These are phyloP conservation scores for Nymphicus hollandicus DNA, from an alignment of 2,113 vertebrate species.

Conservation along the genomic window DNA sequence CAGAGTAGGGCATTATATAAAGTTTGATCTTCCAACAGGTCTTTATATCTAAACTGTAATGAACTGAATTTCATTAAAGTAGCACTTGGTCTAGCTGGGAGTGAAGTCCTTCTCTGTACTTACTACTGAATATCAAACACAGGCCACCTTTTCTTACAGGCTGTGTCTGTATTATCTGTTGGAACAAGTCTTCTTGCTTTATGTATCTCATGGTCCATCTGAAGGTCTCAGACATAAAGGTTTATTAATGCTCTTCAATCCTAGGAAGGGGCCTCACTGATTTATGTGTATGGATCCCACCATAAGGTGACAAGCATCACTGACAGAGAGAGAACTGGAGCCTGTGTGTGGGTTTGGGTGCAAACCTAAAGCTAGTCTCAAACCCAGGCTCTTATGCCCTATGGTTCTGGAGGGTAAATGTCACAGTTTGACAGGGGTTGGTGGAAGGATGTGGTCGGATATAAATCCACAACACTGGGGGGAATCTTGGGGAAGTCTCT, in stretches of 20 bases:
- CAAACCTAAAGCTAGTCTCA: neutral
- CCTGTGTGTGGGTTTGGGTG: neutral
- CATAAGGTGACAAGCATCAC: rapidly evolving
- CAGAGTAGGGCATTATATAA: constrained; percentile 16
- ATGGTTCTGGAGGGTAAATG: neutral
- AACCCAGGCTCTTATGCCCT: neutral
- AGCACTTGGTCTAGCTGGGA: neutral
- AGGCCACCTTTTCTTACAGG: neutral
- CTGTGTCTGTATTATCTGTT: neutral
- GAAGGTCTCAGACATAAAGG: neutral
- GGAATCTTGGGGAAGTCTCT: neutral
- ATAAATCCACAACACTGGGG: neutral
- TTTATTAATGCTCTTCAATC: neutral
- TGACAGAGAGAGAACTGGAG: neutral
- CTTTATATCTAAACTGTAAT: neutral
- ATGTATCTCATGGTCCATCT: neutral
- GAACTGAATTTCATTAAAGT: neutral
- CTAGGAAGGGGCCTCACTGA: neutral
- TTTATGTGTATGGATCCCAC: neutral
- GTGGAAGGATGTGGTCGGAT: neutral
- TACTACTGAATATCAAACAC: neutral
- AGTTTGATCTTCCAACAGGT: neutral
- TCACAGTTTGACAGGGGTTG: neutral
- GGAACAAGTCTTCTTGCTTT: neutral
- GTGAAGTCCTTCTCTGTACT: neutral